Evolutionary conservation across 2,888 invertebrate genomes (phyloP).

Genomic region (Metacarcinus magister): DNA sequence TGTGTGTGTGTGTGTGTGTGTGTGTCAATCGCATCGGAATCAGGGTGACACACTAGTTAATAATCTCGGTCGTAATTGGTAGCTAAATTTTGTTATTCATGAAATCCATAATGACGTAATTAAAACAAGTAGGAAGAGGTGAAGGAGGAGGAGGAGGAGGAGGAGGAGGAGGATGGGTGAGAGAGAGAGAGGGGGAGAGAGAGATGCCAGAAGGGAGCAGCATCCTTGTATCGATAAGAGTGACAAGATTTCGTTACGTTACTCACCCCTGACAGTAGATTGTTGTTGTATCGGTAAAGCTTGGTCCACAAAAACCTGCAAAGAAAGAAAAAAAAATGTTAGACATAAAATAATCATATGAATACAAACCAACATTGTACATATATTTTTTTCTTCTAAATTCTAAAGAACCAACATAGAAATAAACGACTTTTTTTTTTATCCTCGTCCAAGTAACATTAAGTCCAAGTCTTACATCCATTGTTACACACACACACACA

Average conservation of each 20-base stretch:
- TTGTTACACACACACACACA: neutral
- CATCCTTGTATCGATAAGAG: neutral
- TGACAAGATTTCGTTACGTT: neutral
- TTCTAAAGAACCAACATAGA: too few relatives aligned
- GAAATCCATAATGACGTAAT: neutral
- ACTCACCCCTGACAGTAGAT: neutral
- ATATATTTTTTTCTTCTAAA: too few relatives aligned
- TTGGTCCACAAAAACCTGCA: neutral
- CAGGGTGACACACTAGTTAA: neutral
- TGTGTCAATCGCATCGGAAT: neutral
- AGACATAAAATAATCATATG: neutral
- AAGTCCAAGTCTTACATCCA: too few relatives aligned
- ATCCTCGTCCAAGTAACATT: too few relatives aligned
- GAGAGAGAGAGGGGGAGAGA: neutral
- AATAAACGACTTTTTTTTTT: too few relatives aligned
- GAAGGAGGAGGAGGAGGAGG: neutral
- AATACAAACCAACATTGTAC: neutral
- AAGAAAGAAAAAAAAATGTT: neutral
- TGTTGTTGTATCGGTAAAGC: neutral
- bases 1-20: conserved; percentile 26
- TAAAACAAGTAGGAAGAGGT: too few relatives aligned
- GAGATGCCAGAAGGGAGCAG: neutral
- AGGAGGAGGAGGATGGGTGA: neutral
- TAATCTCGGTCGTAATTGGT: conserved; percentile 4
- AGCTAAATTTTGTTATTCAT: conserved; percentile 15